phyloP scores from a whole-genome alignment of 1,140 invertebrate species.

The Heliconius nattereri region DNA sequence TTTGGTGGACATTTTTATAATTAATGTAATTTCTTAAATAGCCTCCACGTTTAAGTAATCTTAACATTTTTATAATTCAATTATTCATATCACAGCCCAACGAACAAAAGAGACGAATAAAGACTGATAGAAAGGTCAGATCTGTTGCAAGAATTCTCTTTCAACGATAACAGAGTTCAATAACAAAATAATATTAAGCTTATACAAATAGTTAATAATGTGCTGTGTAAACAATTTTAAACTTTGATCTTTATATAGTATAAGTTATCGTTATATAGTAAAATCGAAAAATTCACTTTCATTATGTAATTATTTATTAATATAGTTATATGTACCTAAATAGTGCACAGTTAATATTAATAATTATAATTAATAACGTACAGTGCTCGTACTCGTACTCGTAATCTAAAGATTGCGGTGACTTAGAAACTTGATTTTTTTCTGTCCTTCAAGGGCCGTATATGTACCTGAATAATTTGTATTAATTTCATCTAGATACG shows the following conservation, averaged over 20 bases:
- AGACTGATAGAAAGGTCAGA: constrained; percentile 72
- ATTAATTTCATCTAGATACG: too few species aligned
- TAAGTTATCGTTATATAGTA: constrained; percentile 27
- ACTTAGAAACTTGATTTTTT: too few species aligned
- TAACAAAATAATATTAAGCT: constrained; percentile 35
- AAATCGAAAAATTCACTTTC: constrained; percentile 21
- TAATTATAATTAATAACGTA: too few species aligned
- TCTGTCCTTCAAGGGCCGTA: too few species aligned
- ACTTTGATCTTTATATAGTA: constrained; percentile 20
- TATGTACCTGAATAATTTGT: too few species aligned
- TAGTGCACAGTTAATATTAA: not conserved
- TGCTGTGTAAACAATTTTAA: constrained; percentile 24
- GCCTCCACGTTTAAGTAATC: constrained; percentile 42
- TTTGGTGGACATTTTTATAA: constrained; percentile 22
- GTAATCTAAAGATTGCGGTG: too few species aligned
- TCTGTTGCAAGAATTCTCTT: constrained; percentile 35
- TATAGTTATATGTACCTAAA: not conserved
- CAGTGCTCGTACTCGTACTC: too few species aligned
- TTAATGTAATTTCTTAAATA: constrained; percentile 22
- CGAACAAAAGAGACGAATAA: constrained; percentile 50
- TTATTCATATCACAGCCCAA: constrained; percentile 53
- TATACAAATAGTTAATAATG: constrained; percentile 26
- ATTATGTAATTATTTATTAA: not conserved
- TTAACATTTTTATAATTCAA: constrained; percentile 54
- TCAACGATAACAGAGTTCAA: constrained; percentile 39